phyloP scores from a whole-genome alignment of 1,140 invertebrate species.

The Phymorhynchus buccinoides region DNA sequence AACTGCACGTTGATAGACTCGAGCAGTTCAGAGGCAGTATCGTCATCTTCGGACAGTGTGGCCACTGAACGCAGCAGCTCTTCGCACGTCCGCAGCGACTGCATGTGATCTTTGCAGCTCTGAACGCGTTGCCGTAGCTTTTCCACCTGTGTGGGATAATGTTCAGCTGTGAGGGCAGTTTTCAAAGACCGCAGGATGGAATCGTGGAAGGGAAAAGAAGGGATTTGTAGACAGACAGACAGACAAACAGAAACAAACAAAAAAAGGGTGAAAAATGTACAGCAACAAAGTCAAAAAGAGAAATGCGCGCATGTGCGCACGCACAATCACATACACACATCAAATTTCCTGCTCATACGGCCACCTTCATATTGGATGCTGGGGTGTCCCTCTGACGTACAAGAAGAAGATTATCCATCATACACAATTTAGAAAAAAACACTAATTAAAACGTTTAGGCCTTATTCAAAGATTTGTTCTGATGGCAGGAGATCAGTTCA shows the following conservation, averaged over 20 bases:
- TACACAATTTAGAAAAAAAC: too few relatives aligned
- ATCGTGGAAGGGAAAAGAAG: too few relatives aligned
- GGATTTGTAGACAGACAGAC: too few relatives aligned
- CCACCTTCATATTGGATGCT: too few relatives aligned
- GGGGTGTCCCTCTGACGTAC: too few relatives aligned
- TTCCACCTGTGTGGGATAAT: background rate
- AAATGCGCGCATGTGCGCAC: conserved; percentile 4
- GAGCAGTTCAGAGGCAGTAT: conserved; percentile 24
- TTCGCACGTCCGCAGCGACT: conserved; percentile 31
- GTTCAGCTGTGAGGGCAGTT: background rate
- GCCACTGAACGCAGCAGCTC: conserved; percentile 24
- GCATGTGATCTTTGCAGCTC: conserved; percentile 32
- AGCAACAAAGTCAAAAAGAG: background rate
- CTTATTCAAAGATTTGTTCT: too few relatives aligned
- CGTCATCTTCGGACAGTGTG: background rate
- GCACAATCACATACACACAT: background rate
- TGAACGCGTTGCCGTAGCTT: conserved; percentile 31
- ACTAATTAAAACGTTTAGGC: too few relatives aligned
- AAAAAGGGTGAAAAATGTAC: background rate
- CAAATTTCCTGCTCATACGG: background rate
- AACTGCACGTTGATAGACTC: conserved; percentile 28
- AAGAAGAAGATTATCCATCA: too few relatives aligned
- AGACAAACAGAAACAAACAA: too few relatives aligned
- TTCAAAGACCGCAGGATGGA: too few relatives aligned
- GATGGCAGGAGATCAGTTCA: too few relatives aligned